phyloP scores from a whole-genome alignment of 2,113 vertebrate species.

The Montifringilla adamsi region DNA sequence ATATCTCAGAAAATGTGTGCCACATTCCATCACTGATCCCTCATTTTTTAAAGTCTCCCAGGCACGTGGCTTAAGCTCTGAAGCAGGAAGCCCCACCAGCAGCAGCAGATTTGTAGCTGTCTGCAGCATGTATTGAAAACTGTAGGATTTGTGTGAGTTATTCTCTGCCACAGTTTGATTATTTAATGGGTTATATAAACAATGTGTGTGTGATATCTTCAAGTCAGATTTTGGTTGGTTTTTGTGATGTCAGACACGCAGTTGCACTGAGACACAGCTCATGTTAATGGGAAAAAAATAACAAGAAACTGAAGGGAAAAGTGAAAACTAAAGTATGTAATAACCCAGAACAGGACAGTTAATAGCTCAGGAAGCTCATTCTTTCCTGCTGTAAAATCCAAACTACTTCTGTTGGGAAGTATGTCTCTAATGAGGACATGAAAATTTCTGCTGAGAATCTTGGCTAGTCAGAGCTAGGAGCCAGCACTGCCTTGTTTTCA shows the following conservation, averaged over 20 bases:
- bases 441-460: too few relatives aligned
- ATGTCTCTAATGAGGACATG: not conserved
- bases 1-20: conserved; percentile 48
- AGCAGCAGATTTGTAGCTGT: not conserved
- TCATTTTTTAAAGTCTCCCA: conserved; percentile 20
- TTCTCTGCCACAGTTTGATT: not conserved
- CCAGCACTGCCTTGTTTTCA: not conserved
- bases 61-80: not conserved
- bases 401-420: not conserved
- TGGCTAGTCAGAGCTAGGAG: fast-evolving
- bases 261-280: not conserved
- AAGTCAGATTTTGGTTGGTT: not conserved
- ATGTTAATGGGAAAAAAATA: not conserved
- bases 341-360: not conserved
- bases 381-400: not conserved
- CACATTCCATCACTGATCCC: conserved; percentile 38
- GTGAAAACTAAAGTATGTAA: not conserved
- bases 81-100: not conserved
- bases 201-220: not conserved
- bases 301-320: not conserved
- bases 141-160: fast-evolving
- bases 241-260: not conserved
- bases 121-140: not conserved
- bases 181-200: not conserved
- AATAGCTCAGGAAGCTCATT: not conserved